Percentiles rank a stretch among this genome's conserved stretches.
Conservation (phyloP, 2,888 invertebrate genomes). For the Nomada fabriciana region DNA sequence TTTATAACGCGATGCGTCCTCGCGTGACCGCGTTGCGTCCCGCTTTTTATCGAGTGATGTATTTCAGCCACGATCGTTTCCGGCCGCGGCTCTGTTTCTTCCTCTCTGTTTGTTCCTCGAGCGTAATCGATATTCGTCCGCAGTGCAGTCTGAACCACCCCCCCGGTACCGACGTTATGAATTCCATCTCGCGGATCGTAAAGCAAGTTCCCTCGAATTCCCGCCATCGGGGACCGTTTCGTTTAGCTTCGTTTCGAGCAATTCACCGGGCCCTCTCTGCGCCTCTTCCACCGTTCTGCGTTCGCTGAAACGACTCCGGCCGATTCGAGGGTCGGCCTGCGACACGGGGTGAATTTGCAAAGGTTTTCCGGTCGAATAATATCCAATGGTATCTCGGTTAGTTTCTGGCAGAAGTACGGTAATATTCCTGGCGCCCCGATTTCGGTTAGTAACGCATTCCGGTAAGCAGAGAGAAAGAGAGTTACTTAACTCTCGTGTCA, state of each 20-base stretch:
- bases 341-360: constrained; percentile 11
- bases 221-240: constrained; percentile 23
- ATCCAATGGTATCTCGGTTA: constrained; percentile 1
- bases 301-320: constrained; percentile 9
- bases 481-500: not conserved
- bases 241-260: constrained; percentile 5
- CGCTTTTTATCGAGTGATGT: constrained; percentile 42
- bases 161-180: constrained; percentile 34
- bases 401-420: not conserved
- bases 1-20: constrained; percentile 20
- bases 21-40: constrained; percentile 46
- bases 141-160: constrained; percentile 36
- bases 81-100: constrained; percentile 8
- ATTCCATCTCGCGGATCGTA: constrained; percentile 49
- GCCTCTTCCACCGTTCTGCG: constrained; percentile 23
- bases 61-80: constrained; percentile 12
- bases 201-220: constrained; percentile 14
- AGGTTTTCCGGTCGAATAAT: constrained; percentile 16
- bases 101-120: constrained; percentile 32
- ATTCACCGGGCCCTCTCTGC: constrained; percentile 6
- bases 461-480: no score
- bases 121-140: constrained; percentile 51
- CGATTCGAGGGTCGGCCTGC: constrained; percentile 2
- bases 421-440: not conserved
- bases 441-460: no score